Conservation (phyloP, 2,888 invertebrate genomes). For the Anoplius nigerrimus region DNA sequence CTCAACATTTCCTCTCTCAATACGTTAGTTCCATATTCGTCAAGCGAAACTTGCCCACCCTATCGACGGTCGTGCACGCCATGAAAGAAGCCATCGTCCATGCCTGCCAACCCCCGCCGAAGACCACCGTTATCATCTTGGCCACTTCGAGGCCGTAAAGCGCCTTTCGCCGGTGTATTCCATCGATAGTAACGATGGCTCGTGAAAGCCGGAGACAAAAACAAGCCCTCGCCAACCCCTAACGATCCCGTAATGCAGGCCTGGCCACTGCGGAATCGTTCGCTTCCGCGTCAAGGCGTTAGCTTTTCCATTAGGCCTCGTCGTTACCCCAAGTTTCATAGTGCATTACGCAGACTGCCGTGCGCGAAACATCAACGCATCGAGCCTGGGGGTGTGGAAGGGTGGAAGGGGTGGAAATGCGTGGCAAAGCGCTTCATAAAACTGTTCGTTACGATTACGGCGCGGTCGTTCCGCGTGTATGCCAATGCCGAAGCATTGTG, state of each 20-base stretch:
- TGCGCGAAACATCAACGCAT: conserved; percentile 10
- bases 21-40: too few species aligned
- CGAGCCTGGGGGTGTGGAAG: neutral
- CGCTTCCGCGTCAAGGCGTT: conserved; percentile 32
- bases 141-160: neutral
- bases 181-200: neutral
- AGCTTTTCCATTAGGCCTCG: conserved; percentile 57
- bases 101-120: too few species aligned
- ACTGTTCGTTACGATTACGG: conserved; percentile 69
- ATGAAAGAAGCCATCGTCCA: too few species aligned
- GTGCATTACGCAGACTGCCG: conserved; percentile 39
- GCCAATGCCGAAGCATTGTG: conserved; percentile 14
- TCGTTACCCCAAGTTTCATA: conserved; percentile 48
- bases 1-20: too few species aligned
- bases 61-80: too few species aligned
- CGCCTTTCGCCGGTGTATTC: neutral
- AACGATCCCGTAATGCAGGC: conserved; percentile 21
- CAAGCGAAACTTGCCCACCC: too few species aligned
- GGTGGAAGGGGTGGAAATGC: conserved; percentile 17
- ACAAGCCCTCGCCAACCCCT: neutral
- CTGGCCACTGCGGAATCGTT: conserved; percentile 30
- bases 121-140: too few species aligned
- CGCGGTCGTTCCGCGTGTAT: conserved; percentile 53
- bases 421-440: conserved; percentile 60
- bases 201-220: neutral